A percentile compares a stretch with the other conserved stretches of the same genome.
Conservation (phyloP, 2,797 vertebrate genomes). For the Mormyrops boulengeri region DNA sequence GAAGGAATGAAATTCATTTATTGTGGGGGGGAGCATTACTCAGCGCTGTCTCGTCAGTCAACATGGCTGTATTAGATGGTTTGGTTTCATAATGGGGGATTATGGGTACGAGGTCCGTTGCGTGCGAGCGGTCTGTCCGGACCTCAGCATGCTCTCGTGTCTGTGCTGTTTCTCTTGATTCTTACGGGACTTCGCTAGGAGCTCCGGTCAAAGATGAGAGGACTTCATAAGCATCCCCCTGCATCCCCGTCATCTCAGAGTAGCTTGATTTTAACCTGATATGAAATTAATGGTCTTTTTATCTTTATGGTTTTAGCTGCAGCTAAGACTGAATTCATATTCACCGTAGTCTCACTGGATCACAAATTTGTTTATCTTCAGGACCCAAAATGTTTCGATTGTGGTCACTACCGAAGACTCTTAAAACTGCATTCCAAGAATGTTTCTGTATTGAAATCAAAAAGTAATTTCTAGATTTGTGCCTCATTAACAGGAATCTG, state of each 20-base stretch:
- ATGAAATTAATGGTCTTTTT: not conserved
- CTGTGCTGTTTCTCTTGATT: not conserved
- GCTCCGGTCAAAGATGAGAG: not conserved
- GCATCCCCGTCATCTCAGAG: not conserved
- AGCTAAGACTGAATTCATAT: not conserved
- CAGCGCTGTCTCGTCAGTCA: not conserved
- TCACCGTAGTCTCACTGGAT: not conserved
- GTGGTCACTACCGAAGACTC: not conserved
- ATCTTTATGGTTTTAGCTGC: not conserved
- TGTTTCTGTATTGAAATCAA: not conserved
- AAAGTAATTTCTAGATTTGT: not conserved
- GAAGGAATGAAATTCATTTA: slow-evolving; percentile 20
- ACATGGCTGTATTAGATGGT: slow-evolving; percentile 16
- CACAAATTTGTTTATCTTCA: not conserved
- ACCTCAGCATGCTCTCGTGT: not conserved
- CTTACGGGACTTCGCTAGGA: not conserved
- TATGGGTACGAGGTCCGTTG: slow-evolving; percentile 2
- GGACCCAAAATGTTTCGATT: not conserved
- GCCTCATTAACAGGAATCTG: not conserved
- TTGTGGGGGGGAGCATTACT: not conserved
- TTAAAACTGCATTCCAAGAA: not conserved
- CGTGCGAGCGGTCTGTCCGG: not conserved
- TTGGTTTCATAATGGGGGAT: slow-evolving; percentile 13
- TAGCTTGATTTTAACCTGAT: not conserved
- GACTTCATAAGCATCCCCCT: not conserved